These are phyloP conservation scores for Zaprionus lineosus DNA, from an alignment of 2,888 invertebrate genomes.

Conservation along the genomic window DNA sequence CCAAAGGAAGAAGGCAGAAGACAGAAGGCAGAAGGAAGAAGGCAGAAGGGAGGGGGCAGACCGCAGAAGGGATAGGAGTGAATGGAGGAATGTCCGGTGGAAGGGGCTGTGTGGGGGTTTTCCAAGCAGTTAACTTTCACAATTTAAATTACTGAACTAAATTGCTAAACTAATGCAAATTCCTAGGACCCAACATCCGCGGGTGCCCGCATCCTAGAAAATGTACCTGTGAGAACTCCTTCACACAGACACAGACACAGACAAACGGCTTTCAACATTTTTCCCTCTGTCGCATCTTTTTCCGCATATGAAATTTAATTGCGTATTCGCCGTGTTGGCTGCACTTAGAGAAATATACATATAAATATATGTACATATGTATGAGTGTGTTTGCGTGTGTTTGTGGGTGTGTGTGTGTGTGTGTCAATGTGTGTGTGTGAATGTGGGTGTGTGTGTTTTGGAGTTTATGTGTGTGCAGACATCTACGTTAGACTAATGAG, in stretches of 20 bases:
- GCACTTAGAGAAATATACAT: constrained; percentile 21
- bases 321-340: constrained; percentile 58
- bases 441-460: too few species aligned
- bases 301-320: constrained; percentile 64
- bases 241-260: not conserved
- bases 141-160: constrained; percentile 33
- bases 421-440: too few species aligned
- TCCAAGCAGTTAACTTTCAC: constrained; percentile 61
- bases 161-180: constrained; percentile 29
- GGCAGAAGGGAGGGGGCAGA: not conserved
- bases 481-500: constrained; percentile 64
- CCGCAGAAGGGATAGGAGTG: too few species aligned
- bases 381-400: too few species aligned
- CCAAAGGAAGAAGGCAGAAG: too few species aligned
- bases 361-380: too few species aligned
- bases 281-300: constrained; percentile 11
- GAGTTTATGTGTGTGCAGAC: too few species aligned
- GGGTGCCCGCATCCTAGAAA: constrained; percentile 9
- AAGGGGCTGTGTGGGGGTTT: too few species aligned
- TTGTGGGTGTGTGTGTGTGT: too few species aligned
- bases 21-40: too few species aligned
- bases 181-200: constrained; percentile 3
- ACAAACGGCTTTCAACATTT: not conserved
- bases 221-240: constrained; percentile 5
- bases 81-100: too few species aligned